Base-by-base conservation (phyloP, 2,888 invertebrate genomes). In the Cephus runcator region DNA sequence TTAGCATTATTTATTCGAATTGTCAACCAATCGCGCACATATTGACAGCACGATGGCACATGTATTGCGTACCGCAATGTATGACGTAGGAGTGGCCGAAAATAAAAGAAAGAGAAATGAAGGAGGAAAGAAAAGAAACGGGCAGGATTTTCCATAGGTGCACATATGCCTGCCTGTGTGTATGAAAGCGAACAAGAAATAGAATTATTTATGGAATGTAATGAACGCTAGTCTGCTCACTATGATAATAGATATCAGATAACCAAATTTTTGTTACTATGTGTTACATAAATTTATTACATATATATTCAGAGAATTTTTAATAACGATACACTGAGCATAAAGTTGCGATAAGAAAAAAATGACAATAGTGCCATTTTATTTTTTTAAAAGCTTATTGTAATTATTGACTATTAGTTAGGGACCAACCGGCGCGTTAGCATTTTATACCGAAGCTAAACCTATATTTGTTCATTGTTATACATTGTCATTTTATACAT, bases 281-380 rank as follows among this genome's bases (percentile, higher is more conserved):
- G 33, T 69, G 69, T 69, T 75, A 78, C 73, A 75, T 73, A 71
- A 36, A 75, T 69, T 69, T 34, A 71, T 75, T 77, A 77, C 23
- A 34, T 34, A 73, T 34, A 73, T 73, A 34, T 73, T 33, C 23
- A 69, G 40, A 40, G 73, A 77, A 68, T 69, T 77, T 77, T 73
- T 35, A 40, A 77, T 33, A 77, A 75, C 30, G 69, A 69, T 69
- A 31, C 33, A 75, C 73, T 33, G 68, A 75, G n/a, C 73, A 76
- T 76, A 33, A 73, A 76, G 75, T 36, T 75, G 36, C 75, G 33
- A 69, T 73, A 56, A 78, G 69, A 12, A 77, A 73, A 73, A 77
- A 73, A 79, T 69, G 75, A 77, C 68, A 40, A 79, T 82, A 83
- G 83, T 86, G 86, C 84, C 86, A 86, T 87, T 85, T 81, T 73